Percentiles rank a stretch among this genome's conserved stretches.
Evolutionary conservation across 2,888 invertebrate genomes (phyloP).

Genomic region (Chrysolina haemoptera): DNA sequence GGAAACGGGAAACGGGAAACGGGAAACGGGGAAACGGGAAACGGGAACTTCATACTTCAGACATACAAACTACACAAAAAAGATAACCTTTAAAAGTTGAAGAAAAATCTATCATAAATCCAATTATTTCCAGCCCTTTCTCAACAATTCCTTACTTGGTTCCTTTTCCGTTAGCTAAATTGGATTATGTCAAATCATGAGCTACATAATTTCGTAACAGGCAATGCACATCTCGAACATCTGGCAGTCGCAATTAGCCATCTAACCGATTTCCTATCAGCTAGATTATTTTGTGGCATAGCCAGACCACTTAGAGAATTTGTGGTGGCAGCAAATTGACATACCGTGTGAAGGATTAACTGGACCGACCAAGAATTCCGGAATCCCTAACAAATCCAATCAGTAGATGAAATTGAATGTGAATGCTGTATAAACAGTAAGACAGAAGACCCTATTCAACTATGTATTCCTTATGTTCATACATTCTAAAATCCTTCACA

Average conservation of each 20-base stretch:
- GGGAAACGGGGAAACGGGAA: too few relatives aligned
- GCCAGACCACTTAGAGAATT: slow-evolving; percentile 12
- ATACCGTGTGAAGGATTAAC: slow-evolving; percentile 3
- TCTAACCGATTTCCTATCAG: background rate
- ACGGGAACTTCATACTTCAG: too few relatives aligned
- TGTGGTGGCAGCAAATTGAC: background rate
- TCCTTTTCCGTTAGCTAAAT: background rate
- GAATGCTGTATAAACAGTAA: background rate
- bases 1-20: too few relatives aligned
- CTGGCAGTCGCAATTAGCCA: background rate
- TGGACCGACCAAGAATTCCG: slow-evolving; percentile 1
- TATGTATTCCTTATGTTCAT: background rate
- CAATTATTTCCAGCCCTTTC: too few relatives aligned
- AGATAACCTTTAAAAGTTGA: too few relatives aligned
- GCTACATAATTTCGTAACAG: background rate
- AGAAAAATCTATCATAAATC: too few relatives aligned
- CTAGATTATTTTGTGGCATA: slow-evolving; percentile 8
- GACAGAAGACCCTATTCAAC: background rate
- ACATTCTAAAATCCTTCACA: too few relatives aligned
- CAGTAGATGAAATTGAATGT: background rate
- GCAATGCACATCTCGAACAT: background rate
- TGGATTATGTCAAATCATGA: background rate
- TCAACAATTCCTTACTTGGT: background rate
- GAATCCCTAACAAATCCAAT: slow-evolving; percentile 1
- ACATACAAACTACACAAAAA: too few relatives aligned